A percentile compares a stretch with the other conserved stretches of the same genome.
Conservation (phyloP, 2,113 vertebrate genomes). For the Misgurnus anguillicaudatus region DNA sequence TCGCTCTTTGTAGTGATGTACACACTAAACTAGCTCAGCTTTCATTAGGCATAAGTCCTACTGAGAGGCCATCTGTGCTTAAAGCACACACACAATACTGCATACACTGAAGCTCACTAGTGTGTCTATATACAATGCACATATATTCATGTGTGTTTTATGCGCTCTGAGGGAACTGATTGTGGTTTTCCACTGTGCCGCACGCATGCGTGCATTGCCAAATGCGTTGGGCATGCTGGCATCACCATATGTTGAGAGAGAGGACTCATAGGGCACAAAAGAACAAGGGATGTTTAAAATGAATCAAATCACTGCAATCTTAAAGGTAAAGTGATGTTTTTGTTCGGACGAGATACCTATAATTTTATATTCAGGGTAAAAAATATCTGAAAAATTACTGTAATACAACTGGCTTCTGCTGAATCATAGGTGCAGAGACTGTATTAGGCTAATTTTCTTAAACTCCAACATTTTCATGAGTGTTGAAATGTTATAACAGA, state of each 20-base stretch:
- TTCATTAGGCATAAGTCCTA: slow-evolving; percentile 48
- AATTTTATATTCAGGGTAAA: no score
- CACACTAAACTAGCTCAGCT: slow-evolving; percentile 38
- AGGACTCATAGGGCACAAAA: slow-evolving; percentile 1
- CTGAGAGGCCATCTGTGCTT: slow-evolving; percentile 52
- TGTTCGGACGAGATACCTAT: background rate
- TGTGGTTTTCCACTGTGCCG: slow-evolving; percentile 1
- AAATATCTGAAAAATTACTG: no score
- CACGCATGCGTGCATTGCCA: background rate
- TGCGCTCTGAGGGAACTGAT: background rate
- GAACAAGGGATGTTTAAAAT: background rate
- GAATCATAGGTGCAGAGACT: background rate
- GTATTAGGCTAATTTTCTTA: background rate
- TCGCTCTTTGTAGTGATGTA: slow-evolving; percentile 20
- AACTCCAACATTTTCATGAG: background rate
- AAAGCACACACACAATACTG: background rate
- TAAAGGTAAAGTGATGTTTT: slow-evolving; percentile 3
- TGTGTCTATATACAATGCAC: background rate
- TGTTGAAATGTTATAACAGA: slow-evolving; percentile 3
- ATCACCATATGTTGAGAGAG: slow-evolving; percentile 11
- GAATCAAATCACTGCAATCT: slow-evolving; percentile 1
- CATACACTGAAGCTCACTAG: background rate
- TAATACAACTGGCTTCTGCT: background rate
- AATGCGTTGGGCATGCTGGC: background rate
- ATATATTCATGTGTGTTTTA: background rate